Base-by-base conservation (phyloP, 1,140 invertebrate species). In the Temnothorax curvispinosus region DNA sequence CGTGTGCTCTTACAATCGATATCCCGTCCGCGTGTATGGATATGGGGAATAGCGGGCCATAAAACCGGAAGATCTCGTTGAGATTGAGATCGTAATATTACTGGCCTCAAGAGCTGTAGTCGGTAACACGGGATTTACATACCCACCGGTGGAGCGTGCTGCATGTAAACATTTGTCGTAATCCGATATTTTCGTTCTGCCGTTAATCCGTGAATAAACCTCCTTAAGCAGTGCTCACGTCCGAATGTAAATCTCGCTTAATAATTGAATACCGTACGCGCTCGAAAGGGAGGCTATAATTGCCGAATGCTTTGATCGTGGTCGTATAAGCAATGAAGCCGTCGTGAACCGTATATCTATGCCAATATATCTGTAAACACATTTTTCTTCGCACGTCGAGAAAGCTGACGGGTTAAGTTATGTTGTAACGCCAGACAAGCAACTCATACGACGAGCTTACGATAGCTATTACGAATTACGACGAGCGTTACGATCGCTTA, bases 81-180 rank as follows among this genome's bases (percentile, higher is more conserved):
- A 89, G 82, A 89, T 89, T 89, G 81, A 89, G 88, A 89, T 89
- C 74, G 74, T 80, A 89, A 89, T 64, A 52, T 58, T 32, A 67
- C 67, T 38, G 44, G 27, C 52, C 35, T 3, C 15, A 74, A 74
- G 81, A 74, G 58, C 38, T 56, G 78, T 82, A 38, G 38, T 52
- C 52, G 58, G 87, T 67, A 75, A 74, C 71, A 38, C 38, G 56
- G 80, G 74, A 78, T 86, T 80, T 88, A 86, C 65, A 86, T 85
- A 9, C 15, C n/a, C 58, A 56, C 32, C 38, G 77, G 44, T 9
- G 8, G 11, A 27, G 32, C 41, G 74, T 58, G 35, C 41, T 56
- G 64, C 88, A 50, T 75, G 72, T 65, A 78, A 72, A 88, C 27
- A 62, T 67, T 74, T 56, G 80, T 82, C 67, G 54, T 50, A 74